Evolutionary conservation across 2,113 vertebrate species (phyloP).

Genomic region (Tachysurus vachellii): DNA sequence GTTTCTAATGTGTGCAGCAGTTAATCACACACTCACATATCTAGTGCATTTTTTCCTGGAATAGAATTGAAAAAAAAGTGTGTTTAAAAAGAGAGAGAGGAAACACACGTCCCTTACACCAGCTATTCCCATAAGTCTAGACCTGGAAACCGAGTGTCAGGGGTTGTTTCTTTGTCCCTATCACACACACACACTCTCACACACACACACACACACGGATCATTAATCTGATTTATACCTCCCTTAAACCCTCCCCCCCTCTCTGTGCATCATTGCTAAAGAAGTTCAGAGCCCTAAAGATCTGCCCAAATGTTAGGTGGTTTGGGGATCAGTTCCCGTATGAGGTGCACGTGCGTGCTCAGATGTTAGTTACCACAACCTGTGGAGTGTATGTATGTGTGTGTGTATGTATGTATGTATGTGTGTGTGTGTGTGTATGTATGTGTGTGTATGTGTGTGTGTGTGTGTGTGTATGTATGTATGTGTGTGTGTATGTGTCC

Average conservation of each 20-base stretch:
- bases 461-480: too few relatives aligned
- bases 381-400: background rate
- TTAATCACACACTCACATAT: conserved; percentile 51
- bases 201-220: background rate
- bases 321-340: background rate
- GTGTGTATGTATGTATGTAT: background rate
- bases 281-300: background rate
- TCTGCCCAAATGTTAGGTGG: background rate
- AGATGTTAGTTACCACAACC: background rate
- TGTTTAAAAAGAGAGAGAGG: background rate
- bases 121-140: conserved; percentile 31
- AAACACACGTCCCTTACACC: background rate
- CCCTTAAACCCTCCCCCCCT: background rate
- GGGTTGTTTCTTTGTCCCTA: background rate
- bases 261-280: background rate
- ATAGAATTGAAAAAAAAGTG: conserved; percentile 34
- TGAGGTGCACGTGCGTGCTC: background rate
- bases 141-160: conserved; percentile 42
- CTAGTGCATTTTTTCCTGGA: conserved; percentile 61
- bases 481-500: too few relatives aligned
- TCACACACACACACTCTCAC: conserved; percentile 20
- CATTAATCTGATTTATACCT: conserved; percentile 38
- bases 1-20: conserved; percentile 54
- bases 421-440: background rate
- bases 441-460: too few relatives aligned